Base-by-base conservation (phyloP, 1,140 invertebrate genomes). In the Chlorops oryzae region DNA sequence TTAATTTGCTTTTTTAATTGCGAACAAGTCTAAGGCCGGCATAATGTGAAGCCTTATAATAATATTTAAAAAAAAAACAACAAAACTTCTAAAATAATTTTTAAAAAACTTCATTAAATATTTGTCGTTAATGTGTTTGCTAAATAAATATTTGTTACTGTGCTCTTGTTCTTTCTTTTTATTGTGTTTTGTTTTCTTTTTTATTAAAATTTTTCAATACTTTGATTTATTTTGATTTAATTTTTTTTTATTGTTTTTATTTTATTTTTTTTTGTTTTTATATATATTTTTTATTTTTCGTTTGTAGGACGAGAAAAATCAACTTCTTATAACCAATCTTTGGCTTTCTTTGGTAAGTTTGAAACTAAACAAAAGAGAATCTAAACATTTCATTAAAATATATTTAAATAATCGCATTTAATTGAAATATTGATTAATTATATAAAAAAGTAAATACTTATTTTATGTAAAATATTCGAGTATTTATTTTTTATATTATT, bases 311-410 rank as follows among this genome's bases (percentile, higher is more conserved):
- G 85, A 87, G 80, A 87, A 87, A 80, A 87, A 87, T 80, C 85
- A 87, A 80, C 82, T 86, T 76, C 82, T 87, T 77, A 86, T 86
- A 76, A 86, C 85, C 75, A 87, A 87, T 81, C 85, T 86, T 78
- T 87, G 84, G 84, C 80, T 87, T 77, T 85, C 84, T 77, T 80
- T 87, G 84, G 87, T 89, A 84, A 87, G 86, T 87, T 78, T 77
- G 67, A 77, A 79, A 70, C 56, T 57, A 50, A 65, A 28, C 13
- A 56, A 46, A 46, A 41, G 32, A 39, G 32, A 13, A 45, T 18
- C 10, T 42, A 51, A 50, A 47, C 23, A 73, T 74, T 74, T 76
- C 69, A 73, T 44, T 21, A 53, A 50, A 17, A 45, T 15, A 6
- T 38, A 38, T 15, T 9, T 38, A 13, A n/a, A n/a, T 9, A 9